Evolutionary conservation across 2,888 invertebrate species (phyloP), one percentile per base, ranked within the genome.

Genomic region (Drosophila recens): DNA sequence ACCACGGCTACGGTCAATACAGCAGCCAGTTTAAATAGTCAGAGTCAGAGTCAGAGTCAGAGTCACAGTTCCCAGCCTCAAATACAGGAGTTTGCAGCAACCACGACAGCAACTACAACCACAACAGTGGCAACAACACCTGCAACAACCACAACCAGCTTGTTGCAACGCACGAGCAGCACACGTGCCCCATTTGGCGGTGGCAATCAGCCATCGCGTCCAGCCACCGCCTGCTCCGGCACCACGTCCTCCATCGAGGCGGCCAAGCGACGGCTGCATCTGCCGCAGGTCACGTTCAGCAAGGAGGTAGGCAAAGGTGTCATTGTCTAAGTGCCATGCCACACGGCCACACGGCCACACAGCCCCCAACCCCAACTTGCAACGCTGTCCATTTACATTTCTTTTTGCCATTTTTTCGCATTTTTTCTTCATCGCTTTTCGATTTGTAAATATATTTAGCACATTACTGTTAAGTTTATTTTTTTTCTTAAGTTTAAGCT

Each of bases 271-370:
- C 95, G 95, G 88, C 93, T 96, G 23, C 95, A 96, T 86, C 93
- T 96, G 87, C 96, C 96, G 20, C 96, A 96, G 94, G 96, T 97
- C 91, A 96, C 97, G 58, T 97, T 97, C 93, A 97, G 95, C 91
- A 96, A 96, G 92, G 97, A 97, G 97, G 97, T 97, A 95, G 97
- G 97, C 96, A 96, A 95, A 88, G 97, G 97, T 73, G 96, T 97
- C 88, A 95, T 97, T 89, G 97, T 97, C 86, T 97, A 62, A 57
- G 4, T 40, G 13, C 63, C 17, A 17, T 17, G 17, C 17, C 46
- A 11, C 43, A 1, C 30, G 8, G 17, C 17, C 46, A 11, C 43
- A 1, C 30, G 8, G 8, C 30, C 30, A 1, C 30, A 0, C 30
- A 30, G 1, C 30, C 30, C 30, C 38, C 53, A 9, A 1, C 2